Percentiles rank a stretch among this genome's conserved stretches.
Conservation (phyloP, 1,140 invertebrate genomes). For the Battus philenor region DNA sequence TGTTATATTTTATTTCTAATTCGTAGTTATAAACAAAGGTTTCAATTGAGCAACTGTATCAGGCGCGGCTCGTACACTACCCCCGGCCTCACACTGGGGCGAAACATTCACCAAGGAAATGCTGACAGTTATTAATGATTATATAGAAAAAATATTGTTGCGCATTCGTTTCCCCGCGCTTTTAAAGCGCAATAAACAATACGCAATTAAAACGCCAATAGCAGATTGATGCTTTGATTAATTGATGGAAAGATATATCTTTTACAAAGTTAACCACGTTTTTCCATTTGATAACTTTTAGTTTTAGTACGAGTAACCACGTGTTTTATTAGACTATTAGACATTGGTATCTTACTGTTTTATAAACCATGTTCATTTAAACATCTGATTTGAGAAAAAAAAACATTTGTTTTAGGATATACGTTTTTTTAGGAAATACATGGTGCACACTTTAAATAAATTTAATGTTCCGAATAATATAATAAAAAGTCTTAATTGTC, state of each 20-base stretch:
- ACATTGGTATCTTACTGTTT: too few species aligned
- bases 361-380: too few species aligned
- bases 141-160: constrained; percentile 70
- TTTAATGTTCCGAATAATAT: too few species aligned
- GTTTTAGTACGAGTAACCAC: too few species aligned
- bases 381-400: too few species aligned
- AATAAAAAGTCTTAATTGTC: too few species aligned
- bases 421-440: too few species aligned
- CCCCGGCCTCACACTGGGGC: constrained; percentile 42
- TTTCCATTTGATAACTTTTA: too few species aligned
- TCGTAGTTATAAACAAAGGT: constrained; percentile 31
- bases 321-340: too few species aligned
- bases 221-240: constrained; percentile 63
- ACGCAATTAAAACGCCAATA: constrained; percentile 69
- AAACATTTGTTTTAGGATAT: too few species aligned
- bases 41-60: constrained; percentile 28
- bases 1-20: too few species aligned
- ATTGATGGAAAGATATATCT: constrained; percentile 22
- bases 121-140: constrained; percentile 71
- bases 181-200: constrained; percentile 71
- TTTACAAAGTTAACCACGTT: background rate
- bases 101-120: constrained; percentile 43
- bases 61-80: constrained; percentile 30
- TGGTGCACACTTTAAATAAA: too few species aligned
- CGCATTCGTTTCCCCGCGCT: constrained; percentile 55